Evolutionary conservation across 2,888 invertebrate species (phyloP).

Genomic region (Heliconius aoede): DNA sequence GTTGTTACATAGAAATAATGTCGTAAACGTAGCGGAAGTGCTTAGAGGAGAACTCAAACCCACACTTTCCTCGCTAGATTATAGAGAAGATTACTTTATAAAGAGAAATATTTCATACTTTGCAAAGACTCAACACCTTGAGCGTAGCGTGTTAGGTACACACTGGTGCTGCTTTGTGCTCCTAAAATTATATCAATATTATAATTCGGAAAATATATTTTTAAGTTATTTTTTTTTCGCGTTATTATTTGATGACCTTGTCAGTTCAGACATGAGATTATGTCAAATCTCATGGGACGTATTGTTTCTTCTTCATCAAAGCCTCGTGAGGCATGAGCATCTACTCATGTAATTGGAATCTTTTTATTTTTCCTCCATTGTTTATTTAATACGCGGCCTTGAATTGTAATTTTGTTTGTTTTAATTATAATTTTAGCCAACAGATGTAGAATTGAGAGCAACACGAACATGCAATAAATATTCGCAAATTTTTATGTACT

Average conservation of each 20-base stretch:
- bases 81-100: no score
- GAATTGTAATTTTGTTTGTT: slow-evolving; percentile 13
- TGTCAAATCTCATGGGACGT: slow-evolving; percentile 23
- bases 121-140: no score
- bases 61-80: background rate
- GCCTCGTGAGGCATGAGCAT: background rate
- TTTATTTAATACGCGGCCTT: slow-evolving; percentile 9
- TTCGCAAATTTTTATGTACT: no score
- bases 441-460: no score
- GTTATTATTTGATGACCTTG: background rate
- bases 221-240: background rate
- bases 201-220: no score
- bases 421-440: background rate
- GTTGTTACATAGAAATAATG: background rate
- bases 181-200: no score
- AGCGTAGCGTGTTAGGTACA: no score
- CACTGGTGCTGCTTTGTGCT: no score
- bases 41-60: background rate
- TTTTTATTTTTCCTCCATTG: slow-evolving; percentile 2
- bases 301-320: slow-evolving; percentile 31
- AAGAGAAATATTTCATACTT: no score
- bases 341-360: background rate
- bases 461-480: no score
- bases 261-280: background rate
- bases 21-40: background rate